These are phyloP conservation scores for Hyposmocoma kahamanoa DNA, from an alignment of 1,140 invertebrate species.

Conservation along the genomic window DNA sequence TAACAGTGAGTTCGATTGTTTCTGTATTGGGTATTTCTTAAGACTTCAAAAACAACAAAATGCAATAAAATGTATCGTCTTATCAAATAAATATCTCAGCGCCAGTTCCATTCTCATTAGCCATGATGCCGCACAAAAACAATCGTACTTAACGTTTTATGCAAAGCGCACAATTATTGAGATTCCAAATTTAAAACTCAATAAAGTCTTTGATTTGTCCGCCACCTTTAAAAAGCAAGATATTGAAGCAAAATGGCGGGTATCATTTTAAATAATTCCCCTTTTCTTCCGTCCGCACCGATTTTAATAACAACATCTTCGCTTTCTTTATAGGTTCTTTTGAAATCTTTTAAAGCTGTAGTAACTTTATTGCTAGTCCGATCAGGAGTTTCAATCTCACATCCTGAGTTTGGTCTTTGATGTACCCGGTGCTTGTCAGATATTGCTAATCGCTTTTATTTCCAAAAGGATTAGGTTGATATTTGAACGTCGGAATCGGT, in stretches of 20 bases:
- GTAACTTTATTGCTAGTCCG: constrained; percentile 68
- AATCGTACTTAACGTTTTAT: no score
- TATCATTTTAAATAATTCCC: constrained; percentile 53
- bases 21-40: no score
- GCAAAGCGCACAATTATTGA: no score
- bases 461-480: no score
- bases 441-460: no score
- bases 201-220: constrained; percentile 55
- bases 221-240: constrained; percentile 41
- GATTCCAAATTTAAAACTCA: constrained; percentile 47
- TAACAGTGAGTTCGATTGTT: no score
- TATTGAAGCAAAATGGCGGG: constrained; percentile 31
- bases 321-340: constrained; percentile 65
- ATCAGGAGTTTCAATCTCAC: constrained; percentile 66
- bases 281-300: constrained; percentile 49
- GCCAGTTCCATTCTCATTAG: no score
- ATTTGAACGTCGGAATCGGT: no score
- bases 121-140: no score
- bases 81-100: no score
- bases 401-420: constrained; percentile 63
- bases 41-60: no score
- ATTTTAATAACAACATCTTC: constrained; percentile 64
- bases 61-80: no score
- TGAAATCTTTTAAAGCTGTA: constrained; percentile 62
- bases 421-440: constrained; percentile 50